Evolutionary conservation across 2,797 vertebrate species (phyloP), one percentile per base, ranked within the genome.

Genomic region (Coregonus suidteri): DNA sequence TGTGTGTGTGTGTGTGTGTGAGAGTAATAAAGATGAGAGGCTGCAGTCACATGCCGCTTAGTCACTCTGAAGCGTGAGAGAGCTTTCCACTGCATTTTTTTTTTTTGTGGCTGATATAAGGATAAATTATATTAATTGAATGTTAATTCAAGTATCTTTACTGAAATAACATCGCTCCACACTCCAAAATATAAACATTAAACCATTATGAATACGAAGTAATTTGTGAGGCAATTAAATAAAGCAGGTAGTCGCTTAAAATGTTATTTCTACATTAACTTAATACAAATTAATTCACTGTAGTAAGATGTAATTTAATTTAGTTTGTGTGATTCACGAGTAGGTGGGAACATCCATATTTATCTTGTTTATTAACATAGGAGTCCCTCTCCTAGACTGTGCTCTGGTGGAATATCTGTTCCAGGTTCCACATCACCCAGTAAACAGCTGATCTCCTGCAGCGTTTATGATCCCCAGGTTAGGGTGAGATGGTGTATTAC

Each of bases 1-100:
- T 14, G 72, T 54, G 25, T 4, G 35, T 51, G 74, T 3, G 62
- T 51, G 59, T 13, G 25, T 16, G 15, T 56, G 52, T 73, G 71
- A 7, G 20, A 56, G 71, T 56, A 6, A 18, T 37, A 25, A 51
- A 30, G 62, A 75, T 16, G 41, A 73, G 67, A 53, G 41, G 66
- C 73, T 79, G 75, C n/a, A 78, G 79, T 85, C 84, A 87, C 67
- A 79, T 74, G 74, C 71, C 75, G 83, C 76, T 90, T 88, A 83
- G 84, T 90, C 88, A 89, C 86, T 86, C 69, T 52, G n/a, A 88
- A 87, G 84, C 30, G 77, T 66, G 74, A 84, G 77, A 51, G 62
- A 84, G 71, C 73, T 51, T 75, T 73, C 56, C 41, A 30, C 74
- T 74, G 52, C 51, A 59, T 84, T 82, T 83, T 73, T 15, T 54